Evolutionary conservation across 2,797 vertebrate genomes (phyloP).

Genomic region (Enteromius argenteus): DNA sequence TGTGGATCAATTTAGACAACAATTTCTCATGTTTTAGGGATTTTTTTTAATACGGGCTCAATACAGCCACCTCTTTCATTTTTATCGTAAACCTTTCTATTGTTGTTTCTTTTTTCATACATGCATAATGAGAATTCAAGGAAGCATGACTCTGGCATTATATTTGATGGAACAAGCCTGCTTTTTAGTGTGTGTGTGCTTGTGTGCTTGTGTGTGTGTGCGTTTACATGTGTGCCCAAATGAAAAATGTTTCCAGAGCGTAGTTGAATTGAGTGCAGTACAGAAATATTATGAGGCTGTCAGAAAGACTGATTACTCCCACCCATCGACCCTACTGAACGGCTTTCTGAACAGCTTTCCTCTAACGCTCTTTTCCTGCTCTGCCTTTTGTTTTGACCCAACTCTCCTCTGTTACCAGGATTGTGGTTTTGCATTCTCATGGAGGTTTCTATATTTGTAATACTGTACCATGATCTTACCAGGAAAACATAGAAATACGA

Average conservation of each 20-base stretch:
- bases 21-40: not conserved
- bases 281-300: constrained; percentile 74
- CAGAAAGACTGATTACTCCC: constrained; percentile 76
- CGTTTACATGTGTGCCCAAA: not conserved
- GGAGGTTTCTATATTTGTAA: not conserved
- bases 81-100: not conserved
- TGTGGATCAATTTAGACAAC: not conserved
- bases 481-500: no score
- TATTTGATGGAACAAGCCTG: not conserved
- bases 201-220: not conserved
- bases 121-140: not conserved
- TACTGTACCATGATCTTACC: not conserved
- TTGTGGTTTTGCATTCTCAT: not conserved
- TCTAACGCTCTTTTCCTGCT: constrained; percentile 1
- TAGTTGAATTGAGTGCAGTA: constrained; percentile 69
- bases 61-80: not conserved
- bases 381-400: not conserved
- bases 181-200: not conserved
- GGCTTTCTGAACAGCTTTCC: not conserved
- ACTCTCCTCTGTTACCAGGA: not conserved
- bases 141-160: not conserved
- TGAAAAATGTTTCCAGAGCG: constrained; percentile 34
- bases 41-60: not conserved
- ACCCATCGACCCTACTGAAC: constrained; percentile 51
- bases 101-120: not conserved